These are phyloP conservation scores for Drosophila takahashii DNA, from an alignment of 1,140 invertebrate species.

Conservation along the genomic window DNA sequence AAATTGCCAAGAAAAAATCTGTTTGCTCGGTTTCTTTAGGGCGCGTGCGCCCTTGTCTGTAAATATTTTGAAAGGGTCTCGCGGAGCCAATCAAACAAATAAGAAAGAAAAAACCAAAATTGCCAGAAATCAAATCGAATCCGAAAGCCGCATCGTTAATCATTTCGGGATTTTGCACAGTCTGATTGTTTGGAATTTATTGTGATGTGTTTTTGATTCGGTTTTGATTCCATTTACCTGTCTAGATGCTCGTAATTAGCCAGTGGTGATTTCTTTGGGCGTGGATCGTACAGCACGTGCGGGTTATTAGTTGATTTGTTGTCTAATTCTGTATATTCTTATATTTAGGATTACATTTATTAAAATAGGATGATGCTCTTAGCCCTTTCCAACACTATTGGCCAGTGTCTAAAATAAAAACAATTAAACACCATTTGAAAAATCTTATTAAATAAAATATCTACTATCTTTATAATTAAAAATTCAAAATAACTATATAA, in stretches of 20 bases:
- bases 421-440: no score
- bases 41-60: constrained; percentile 53
- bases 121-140: constrained; percentile 28
- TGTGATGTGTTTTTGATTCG: constrained; percentile 59
- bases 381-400: no score
- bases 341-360: no score
- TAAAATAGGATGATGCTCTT: no score
- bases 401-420: no score
- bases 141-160: constrained; percentile 65
- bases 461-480: no score
- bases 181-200: constrained; percentile 57
- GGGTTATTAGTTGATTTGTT: neutral
- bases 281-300: constrained; percentile 6
- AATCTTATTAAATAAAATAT: no score
- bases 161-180: constrained; percentile 52
- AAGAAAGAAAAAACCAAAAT: no score
- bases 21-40: constrained; percentile 6
- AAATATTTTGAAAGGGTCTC: constrained; percentile 74
- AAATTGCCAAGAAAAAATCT: constrained; percentile 18
- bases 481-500: neutral
- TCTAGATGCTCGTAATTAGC: constrained; percentile 15
- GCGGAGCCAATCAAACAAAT: constrained; percentile 14
- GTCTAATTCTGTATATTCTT: neutral
- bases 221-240: constrained; percentile 27
- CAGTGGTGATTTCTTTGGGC: neutral